These are phyloP conservation scores for Dendrocincla fuliginosa DNA, from an alignment of 2,797 vertebrate species.

Conservation along the genomic window DNA sequence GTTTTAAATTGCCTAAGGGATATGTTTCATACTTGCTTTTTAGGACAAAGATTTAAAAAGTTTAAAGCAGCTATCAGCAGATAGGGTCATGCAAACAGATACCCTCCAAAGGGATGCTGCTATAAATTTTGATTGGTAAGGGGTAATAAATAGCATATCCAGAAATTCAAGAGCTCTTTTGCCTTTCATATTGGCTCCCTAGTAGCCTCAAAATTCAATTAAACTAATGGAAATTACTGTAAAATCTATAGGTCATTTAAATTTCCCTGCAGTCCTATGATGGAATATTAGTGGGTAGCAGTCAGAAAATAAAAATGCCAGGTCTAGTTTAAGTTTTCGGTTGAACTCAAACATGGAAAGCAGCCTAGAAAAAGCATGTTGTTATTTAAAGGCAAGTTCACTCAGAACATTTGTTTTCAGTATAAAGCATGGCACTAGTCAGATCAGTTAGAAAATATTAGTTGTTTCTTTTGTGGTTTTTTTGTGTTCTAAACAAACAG, in stretches of 20 bases:
- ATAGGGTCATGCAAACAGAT: neutral
- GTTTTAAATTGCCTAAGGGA: neutral
- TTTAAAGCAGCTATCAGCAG: neutral
- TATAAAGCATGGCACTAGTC: neutral
- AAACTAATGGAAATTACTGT: neutral
- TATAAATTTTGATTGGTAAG: neutral
- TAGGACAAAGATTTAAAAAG: neutral
- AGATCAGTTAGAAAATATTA: neutral
- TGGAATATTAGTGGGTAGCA: neutral
- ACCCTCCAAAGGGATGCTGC: neutral
- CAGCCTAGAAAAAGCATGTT: neutral
- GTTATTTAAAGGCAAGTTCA: neutral
- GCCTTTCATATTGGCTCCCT: neutral
- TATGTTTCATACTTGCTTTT: neutral
- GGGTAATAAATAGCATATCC: neutral
- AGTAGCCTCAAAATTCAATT: neutral
- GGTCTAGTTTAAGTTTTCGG: neutral
- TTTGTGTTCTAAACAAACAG: neutral
- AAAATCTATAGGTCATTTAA: neutral
- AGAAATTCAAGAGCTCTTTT: neutral
- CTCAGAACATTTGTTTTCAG: neutral
- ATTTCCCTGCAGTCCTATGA: neutral
- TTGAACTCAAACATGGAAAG: neutral
- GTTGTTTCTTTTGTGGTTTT: neutral
- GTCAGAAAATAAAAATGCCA: neutral